Base-by-base conservation (phyloP, 2,888 invertebrate genomes). In the Balanococcus diminutus region DNA sequence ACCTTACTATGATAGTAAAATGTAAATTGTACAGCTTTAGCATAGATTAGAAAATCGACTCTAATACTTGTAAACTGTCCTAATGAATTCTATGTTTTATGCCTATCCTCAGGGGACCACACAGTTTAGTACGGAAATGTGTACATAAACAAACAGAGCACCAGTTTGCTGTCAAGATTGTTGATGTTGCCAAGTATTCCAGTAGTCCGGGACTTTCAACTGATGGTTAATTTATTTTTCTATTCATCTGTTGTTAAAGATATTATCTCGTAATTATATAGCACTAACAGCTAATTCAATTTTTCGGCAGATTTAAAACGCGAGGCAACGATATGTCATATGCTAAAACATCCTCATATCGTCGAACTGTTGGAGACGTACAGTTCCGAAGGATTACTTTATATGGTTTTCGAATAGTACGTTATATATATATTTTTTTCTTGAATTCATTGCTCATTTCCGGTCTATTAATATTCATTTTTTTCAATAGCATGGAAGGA, bases 401-500 rank as follows among this genome's bases (percentile, higher is more conserved):
- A 98, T 91, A 98, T 99, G 98, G 98, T 99, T 88, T 99, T 98
- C 91, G 98, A 98, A 93, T 98, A 96, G 98, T 98, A 92, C 56
- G 82, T 82, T 25, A 42, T 2, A 42, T 83, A 19, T 46, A 6
- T 46, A n/a, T 4, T 6, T n/a, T 46, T 46, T 46, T n/a, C 16
- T n/a, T 32, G 28, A 28, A 25, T 6, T 56, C 3, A 16, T 56
- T 3, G 3, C 61, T 67, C 19, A 19, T 56, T 39, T 61, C n/a
- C 61, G 22, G n/a, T 32, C n/a, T 11, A 22, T 31, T 84, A 36
- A 32, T 8, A 28, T 32, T 6, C n/a, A 11, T 42, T n/a, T 46
- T 46, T 46, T 16, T 39, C 31, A 9, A 32, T 92, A 98, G 98
- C 91, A 97, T 98, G 96, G 98, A 99, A 90, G 99, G 99, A 81